Evolutionary conservation across 1,140 invertebrate species (phyloP), one percentile per base, ranked within the genome.

Genomic region (Lethrus apterus): DNA sequence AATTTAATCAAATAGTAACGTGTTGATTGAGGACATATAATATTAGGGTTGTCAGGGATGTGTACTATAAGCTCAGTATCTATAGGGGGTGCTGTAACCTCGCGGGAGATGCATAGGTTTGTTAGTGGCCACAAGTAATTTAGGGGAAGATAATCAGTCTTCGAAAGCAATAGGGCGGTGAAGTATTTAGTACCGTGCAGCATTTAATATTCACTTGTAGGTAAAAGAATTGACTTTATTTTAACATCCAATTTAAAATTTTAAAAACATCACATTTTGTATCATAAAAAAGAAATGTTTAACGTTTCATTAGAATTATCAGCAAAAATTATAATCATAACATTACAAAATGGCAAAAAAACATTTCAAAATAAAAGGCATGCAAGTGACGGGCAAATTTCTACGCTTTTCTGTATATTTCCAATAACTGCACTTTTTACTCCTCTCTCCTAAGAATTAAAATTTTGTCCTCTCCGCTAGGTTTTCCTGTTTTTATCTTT

Each of bases 111-210:
- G 38, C 46, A 51, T 51, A 47, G 52, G 52, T 57, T 51, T 54
- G 55, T 57, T 57, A 57, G 55, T 57, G 55, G 55, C 51, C 49
- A 54, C 55, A 40, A 56, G 55, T 56, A 56, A 56, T 56, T 56
- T 57, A 57, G 52, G 55, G 55, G 55, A 57, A 54, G 23, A 45
- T 34, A 42, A 46, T 46, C 36, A 21, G 36, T 21, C 24, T 40
- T 36, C 24, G 24, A 18, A 40, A 40, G 36, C 24, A 40, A 18
- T 18, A 40, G 36, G 36, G 36, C 36, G 36, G 36, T 21, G 36
- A 40, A 14, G 24, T 21, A 40, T 40, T 40, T n/a, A n/a, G n/a
- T n/a, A n/a, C n/a, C n/a, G n/a, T n/a, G n/a, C n/a, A n/a, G n/a
- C n/a, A n/a, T n/a, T n/a, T n/a, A n/a, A n/a, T n/a, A n/a, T n/a